phyloP scores from a whole-genome alignment of 2,113 vertebrate genomes.

The Carlito syrichta region DNA sequence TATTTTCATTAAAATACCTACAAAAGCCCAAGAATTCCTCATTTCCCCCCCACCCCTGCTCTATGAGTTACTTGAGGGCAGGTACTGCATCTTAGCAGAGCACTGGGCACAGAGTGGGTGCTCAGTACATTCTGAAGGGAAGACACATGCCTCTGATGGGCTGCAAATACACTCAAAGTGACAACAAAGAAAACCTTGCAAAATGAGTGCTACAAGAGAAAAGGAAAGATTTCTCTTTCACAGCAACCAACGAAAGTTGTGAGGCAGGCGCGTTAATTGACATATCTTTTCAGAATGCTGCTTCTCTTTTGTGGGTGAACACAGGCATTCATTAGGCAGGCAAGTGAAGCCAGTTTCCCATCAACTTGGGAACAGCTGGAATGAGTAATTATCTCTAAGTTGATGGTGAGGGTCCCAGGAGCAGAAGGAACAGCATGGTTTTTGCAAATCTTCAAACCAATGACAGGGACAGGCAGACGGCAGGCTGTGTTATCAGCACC shows the following conservation, averaged over 20 bases:
- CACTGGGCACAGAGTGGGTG: neutral
- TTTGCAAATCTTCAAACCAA: neutral
- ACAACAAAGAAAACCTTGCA: neutral
- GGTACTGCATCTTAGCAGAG: neutral
- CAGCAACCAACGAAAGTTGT: neutral
- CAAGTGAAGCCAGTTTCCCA: neutral
- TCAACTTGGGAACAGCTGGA: neutral
- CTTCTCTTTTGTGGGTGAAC: constrained; percentile 27
- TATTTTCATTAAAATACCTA: neutral
- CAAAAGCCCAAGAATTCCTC: neutral
- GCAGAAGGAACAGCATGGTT: neutral
- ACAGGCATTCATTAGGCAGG: neutral
- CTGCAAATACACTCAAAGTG: neutral
- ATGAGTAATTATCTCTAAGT: constrained; percentile 17
- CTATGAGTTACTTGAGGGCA: neutral
- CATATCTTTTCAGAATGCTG: neutral
- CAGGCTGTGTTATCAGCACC: constrained; percentile 8
- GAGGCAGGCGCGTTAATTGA: neutral
- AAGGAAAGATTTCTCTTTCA: neutral
- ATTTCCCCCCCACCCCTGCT: neutral
- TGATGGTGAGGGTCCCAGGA: neutral
- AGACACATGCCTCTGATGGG: neutral
- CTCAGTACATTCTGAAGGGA: neutral
- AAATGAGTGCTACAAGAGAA: neutral
- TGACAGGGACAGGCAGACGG: neutral